These are phyloP conservation scores for Mobula hypostoma DNA, from an alignment of 2,113 vertebrate species.

Conservation along the genomic window DNA sequence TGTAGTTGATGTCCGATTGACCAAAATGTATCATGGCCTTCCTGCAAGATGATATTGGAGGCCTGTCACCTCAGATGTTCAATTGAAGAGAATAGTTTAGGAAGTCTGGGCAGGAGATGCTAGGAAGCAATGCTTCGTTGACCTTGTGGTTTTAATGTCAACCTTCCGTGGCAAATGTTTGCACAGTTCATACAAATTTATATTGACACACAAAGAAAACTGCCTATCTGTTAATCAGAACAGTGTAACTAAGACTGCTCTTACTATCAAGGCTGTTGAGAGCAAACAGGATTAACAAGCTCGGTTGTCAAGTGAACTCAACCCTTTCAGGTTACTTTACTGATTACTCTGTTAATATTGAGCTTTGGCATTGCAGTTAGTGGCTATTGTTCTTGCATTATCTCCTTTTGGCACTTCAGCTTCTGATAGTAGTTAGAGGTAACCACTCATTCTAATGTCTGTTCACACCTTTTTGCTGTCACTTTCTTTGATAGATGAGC, in stretches of 20 bases:
- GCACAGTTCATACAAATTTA: not conserved
- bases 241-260: not conserved
- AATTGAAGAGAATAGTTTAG: not conserved
- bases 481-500: constrained; percentile 42
- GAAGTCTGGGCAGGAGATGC: not conserved
- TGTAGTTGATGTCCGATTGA: not conserved
- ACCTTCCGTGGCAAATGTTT: not conserved
- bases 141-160: not conserved
- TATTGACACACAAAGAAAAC: not conserved
- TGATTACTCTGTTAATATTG: constrained; percentile 32
- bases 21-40: not conserved
- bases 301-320: constrained; percentile 25
- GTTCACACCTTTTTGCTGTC: constrained; percentile 46
- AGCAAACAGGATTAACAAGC: not conserved
- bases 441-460: constrained; percentile 47
- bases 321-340: not conserved
- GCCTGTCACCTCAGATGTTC: not conserved
- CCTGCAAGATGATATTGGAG: not conserved
- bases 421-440: constrained; percentile 39
- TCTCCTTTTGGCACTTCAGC: constrained; percentile 43
- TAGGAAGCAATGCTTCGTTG: not conserved
- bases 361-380: constrained; percentile 17
- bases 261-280: not conserved
- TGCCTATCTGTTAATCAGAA: not conserved
- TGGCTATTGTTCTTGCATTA: constrained; percentile 40